Base-by-base conservation (phyloP, 2,888 invertebrate genomes). In the Octodonta nipae region DNA sequence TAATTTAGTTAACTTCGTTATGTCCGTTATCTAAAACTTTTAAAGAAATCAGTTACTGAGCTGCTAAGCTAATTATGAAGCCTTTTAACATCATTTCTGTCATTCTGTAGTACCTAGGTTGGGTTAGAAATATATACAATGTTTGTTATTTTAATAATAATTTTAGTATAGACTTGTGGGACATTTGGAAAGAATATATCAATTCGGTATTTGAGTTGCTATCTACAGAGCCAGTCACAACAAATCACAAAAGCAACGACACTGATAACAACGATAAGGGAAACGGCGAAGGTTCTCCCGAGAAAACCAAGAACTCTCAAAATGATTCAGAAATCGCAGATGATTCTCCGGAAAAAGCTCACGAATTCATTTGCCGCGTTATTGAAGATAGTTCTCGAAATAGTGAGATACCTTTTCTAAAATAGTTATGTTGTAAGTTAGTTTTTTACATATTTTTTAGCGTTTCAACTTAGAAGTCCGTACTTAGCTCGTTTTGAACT, bases 401-500 rank as follows among this genome's bases (percentile, higher is more conserved):
- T 36, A 54, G 59, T 58, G 48, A 40, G 38, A 31, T 25, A 26
- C 20, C 7, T 7, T 17, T 6, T 17, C 6, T 6, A 6, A 6
- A 17, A 6, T 17, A 17, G 26, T 12, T 13, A 26, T 26, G 26
- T 26, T 11, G 7, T 7, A 17, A 17, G 20, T 17, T 6, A 17
- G 6, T 6, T 27, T n/a, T 34, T 33, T 32, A 22, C 25, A 26
- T 22, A 36, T 25, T 35, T 33, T 37, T 13, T 20, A 58, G 60
- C 70, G 12, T 67, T 66, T 38, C 63, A 66, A 12, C 63, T 78
- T 15, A 64, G 91, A 39, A 89, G 87, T 0, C 88, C 91, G 0
- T 83, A 81, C 58, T 66, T 92, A 46, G 89, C 88, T 4, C 71
- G 80, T 15, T 64, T 92, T 40, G 85, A 89, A 53, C 59, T 86